Evolutionary conservation across 2,113 vertebrate genomes (phyloP).

Genomic region (Plectropomus leopardus): DNA sequence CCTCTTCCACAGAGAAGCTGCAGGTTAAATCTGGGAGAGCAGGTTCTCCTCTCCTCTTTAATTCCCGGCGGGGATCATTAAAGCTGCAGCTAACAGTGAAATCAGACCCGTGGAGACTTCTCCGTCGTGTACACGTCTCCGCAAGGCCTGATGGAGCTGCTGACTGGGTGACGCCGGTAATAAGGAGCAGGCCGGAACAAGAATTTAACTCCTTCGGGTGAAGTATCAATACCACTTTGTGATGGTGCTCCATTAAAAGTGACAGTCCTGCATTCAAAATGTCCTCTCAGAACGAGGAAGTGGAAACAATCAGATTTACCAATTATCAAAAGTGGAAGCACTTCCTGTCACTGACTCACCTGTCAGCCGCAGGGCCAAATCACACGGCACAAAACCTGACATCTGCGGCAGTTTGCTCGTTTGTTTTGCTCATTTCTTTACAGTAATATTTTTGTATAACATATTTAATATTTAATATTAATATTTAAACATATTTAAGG

Average conservation of each 20-base stretch:
- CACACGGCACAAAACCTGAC: no score
- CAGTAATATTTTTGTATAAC: no score
- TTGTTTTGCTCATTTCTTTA: no score
- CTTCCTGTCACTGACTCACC: background rate
- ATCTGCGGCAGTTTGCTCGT: no score
- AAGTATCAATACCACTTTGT: slow-evolving; percentile 7
- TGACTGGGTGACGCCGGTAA: slow-evolving; percentile 20
- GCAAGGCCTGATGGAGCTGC: slow-evolving; percentile 31
- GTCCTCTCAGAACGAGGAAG: background rate
- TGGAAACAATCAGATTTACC: background rate
- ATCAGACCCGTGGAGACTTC: slow-evolving; percentile 39
- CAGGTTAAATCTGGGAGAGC: slow-evolving; percentile 22
- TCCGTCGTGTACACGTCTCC: background rate
- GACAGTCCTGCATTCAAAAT: background rate
- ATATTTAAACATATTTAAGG: no score
- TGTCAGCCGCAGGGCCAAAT: no score
- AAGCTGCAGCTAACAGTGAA: slow-evolving; percentile 46
- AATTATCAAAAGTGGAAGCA: no score
- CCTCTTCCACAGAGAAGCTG: slow-evolving; percentile 5
- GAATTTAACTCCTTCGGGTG: slow-evolving; percentile 39
- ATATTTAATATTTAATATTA: no score
- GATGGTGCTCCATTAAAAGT: slow-evolving; percentile 6
- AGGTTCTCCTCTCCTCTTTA: slow-evolving; percentile 23
- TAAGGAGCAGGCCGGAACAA: slow-evolving; percentile 37
- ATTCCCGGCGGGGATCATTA: slow-evolving; percentile 70